Conservation (phyloP, 2,888 invertebrate genomes). For the Eupithecia exiguata region DNA sequence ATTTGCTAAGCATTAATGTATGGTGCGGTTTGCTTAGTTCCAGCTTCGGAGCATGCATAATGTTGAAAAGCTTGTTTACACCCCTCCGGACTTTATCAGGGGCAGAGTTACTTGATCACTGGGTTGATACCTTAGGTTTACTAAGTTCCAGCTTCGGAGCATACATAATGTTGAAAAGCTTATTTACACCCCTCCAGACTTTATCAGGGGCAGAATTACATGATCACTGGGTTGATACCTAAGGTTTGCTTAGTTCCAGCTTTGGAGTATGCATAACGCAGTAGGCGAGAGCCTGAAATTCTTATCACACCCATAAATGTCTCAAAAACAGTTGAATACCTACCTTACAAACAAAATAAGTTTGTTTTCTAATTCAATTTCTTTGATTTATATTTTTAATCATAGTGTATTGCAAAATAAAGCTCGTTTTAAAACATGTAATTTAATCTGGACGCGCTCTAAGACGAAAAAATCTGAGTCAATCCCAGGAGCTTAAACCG, state of each 20-base stretch:
- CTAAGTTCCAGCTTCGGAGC: constrained; percentile 48
- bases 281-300: too few species aligned
- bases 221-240: not conserved
- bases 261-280: too few species aligned
- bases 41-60: constrained; percentile 51
- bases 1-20: constrained; percentile 71
- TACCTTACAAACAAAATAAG: too few species aligned
- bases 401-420: too few species aligned
- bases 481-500: too few species aligned
- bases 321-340: too few species aligned
- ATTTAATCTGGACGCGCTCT: too few species aligned
- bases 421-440: too few species aligned
- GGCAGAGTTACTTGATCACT: not conserved
- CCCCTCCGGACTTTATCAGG: constrained; percentile 4
- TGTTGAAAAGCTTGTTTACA: constrained; percentile 56
- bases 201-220: constrained; percentile 6
- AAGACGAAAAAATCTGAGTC: too few species aligned
- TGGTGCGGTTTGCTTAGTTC: constrained; percentile 65
- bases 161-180: constrained; percentile 61
- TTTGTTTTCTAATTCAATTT: too few species aligned
- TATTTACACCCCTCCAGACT: constrained; percentile 22
- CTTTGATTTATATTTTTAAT: too few species aligned
- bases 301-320: too few species aligned
- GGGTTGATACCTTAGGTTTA: constrained; percentile 53
- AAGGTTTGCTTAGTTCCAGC: constrained; percentile 60